Conservation (phyloP, 2,797 vertebrate genomes). For the Mastacembelus armatus region DNA sequence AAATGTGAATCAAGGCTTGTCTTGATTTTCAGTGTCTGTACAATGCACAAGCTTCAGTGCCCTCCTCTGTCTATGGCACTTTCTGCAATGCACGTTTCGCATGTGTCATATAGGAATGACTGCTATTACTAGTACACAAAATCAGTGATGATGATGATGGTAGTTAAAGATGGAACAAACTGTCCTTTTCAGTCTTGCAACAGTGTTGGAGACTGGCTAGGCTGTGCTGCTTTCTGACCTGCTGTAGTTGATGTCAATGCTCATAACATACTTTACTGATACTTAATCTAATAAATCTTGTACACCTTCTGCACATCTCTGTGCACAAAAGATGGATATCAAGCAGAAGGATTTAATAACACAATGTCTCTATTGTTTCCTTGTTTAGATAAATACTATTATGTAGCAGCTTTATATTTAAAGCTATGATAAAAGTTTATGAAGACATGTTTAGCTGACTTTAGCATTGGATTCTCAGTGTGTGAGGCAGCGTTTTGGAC, state of each 20-base stretch:
- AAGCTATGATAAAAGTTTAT: conserved; percentile 40
- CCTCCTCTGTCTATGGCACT: conserved; percentile 32
- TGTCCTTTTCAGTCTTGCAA: conserved; percentile 2
- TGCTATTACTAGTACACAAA: conserved; percentile 36
- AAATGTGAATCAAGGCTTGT: conserved; percentile 50
- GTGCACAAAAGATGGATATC: conserved; percentile 16
- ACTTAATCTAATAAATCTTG: conserved; percentile 42
- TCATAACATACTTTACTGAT: conserved; percentile 27
- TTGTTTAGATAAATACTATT: conserved; percentile 29
- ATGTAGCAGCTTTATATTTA: conserved; percentile 62
- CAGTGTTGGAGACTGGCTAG: conserved; percentile 14
- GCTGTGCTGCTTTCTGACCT: conserved; percentile 34
- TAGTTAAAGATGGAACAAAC: neutral
- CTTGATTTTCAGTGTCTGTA: conserved; percentile 47
- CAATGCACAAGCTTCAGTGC: conserved; percentile 43
- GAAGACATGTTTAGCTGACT: conserved; percentile 37
- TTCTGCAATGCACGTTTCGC: conserved; percentile 72
- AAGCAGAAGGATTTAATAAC: conserved; percentile 29
- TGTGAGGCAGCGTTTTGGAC: conserved; percentile 12
- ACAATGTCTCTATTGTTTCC: conserved; percentile 33
- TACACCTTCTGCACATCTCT: conserved; percentile 17
- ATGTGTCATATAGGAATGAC: conserved; percentile 69
- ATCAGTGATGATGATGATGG: neutral
- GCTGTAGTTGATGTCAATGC: conserved; percentile 14
- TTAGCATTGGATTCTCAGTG: conserved; percentile 22